Base-by-base conservation (phyloP, 2,113 vertebrate genomes). In the Gymnarchus niloticus region DNA sequence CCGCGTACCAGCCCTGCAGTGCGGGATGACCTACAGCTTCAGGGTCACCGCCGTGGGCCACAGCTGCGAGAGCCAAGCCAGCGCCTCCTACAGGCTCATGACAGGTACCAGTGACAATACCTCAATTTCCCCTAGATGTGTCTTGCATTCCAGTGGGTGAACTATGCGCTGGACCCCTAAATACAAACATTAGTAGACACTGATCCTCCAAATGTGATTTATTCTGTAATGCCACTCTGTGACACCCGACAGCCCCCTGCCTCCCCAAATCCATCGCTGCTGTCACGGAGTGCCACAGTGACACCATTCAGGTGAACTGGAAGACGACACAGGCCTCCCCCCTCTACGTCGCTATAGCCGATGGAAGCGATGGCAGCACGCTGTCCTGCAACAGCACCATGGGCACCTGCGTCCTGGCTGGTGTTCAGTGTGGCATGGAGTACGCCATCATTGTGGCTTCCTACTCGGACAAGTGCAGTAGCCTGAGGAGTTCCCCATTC, bases 381-480 rank as follows among this genome's bases (percentile, higher is more conserved):
- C 52, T 91, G 41, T 87, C 86, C 51, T 95, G 95, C 83, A 94
- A 93, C 90, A 92, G 93, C 89, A 87, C 91, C 0, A 83, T 88
- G 48, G 84, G 33, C 8, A 92, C 89, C 3, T 96, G 94, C 83
- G 80, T 86, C 5, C 92, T 96, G 48, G 4, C 21, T 0, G 86
- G 82, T 0, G 65, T 85, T 0, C 85, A 25, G 28, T 95, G 95
- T 41, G 93, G 90, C 81, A 92, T 88, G 85, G 84, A 88, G 4
- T 96, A 96, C 84, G 93, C 86, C 56, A 37, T 95, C 87, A 93
- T 94, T 2, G 91, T 96, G 2, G 92, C 93, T 1, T 86, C 93
- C 0, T 86, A 92, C 21, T 94, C 94, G 2, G 88, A 93, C 87
- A 94, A 92, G 86, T 95, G 95, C 91, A 93, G 88, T 91, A 94